Base-by-base conservation (phyloP, 1,140 invertebrate species). In the Panulirus ornatus region DNA sequence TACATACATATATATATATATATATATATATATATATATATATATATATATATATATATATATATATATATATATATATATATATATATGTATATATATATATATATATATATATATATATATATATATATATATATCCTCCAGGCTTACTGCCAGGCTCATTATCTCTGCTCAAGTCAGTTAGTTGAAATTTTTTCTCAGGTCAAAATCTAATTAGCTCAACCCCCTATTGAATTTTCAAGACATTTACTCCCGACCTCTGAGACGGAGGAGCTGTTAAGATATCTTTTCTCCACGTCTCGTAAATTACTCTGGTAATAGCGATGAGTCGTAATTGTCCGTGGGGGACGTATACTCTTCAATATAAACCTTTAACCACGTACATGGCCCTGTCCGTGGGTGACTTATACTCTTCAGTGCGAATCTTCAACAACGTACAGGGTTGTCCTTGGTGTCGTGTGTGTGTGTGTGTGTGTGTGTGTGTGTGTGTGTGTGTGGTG, bases 21-120 rank as follows among this genome's bases (percentile, higher is more conserved):
- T 47, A 42, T 71, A 27, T 81, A 42, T 81, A 44, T 71, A 44
- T 81, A 44, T 51, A 47, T 71, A 44, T 47, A 34, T 81, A 81
- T 82, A 51, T 51, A 71, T 82, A 71, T 71, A 51, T 58, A 51
- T 73, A 71, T 71, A 70, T 73, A 82, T 82, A 70, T 88, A 71
- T 82, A 82, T 88, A 51, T 88, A 71, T 82, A 71, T 81, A 38
- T 88, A 54, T 71, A 73, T 73, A 85, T 85, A 51, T 51, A 71
- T 85, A 85, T 85, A 73, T 71, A 85, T 71, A 73, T 85, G 47
- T 73, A 47, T 85, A 42, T 85, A 85, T 73, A 84, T 66, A 84
- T 71, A 84, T 70, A 84, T 40, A 84, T 84, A 71, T 70, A 84
- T 84, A 70, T 66, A 84, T 84, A 84, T 84, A 70, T 70, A 81